These are phyloP conservation scores for Mungos mungo DNA, from an alignment of 2,113 vertebrate species.

Conservation along the genomic window DNA sequence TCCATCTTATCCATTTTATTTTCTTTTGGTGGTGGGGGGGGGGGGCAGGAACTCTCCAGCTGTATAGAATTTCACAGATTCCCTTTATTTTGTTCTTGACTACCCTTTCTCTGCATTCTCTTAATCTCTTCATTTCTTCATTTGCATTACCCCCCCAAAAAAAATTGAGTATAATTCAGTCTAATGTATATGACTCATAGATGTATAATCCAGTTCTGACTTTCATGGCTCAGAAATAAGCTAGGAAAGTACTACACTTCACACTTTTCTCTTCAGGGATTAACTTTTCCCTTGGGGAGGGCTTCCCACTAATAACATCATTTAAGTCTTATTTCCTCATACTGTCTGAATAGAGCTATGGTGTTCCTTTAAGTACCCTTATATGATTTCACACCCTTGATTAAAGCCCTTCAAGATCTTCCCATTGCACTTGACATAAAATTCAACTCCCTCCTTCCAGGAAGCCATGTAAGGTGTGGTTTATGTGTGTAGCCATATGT, in stretches of 20 bases:
- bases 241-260: not conserved
- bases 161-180: not conserved
- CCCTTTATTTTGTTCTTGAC: not conserved
- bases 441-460: not conserved
- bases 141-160: not conserved
- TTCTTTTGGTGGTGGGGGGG: not conserved
- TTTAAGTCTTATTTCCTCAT: not conserved
- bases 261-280: not conserved
- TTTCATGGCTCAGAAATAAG: not conserved
- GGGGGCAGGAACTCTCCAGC: not conserved
- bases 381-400: not conserved
- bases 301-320: not conserved
- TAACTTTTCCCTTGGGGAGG: not conserved
- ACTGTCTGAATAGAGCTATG: not conserved
- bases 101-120: not conserved
- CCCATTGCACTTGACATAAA: not conserved
- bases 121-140: not conserved
- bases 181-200: not conserved
- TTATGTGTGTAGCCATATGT: rapidly evolving
- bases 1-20: not conserved
- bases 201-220: not conserved
- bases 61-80: not conserved
- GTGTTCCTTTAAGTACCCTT: not conserved
- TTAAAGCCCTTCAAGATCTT: not conserved
- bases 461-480: too few relatives aligned